Percentiles rank a stretch among this genome's conserved stretches.
Conservation (phyloP, 2,113 vertebrate species). For the Anolis sagrei region DNA sequence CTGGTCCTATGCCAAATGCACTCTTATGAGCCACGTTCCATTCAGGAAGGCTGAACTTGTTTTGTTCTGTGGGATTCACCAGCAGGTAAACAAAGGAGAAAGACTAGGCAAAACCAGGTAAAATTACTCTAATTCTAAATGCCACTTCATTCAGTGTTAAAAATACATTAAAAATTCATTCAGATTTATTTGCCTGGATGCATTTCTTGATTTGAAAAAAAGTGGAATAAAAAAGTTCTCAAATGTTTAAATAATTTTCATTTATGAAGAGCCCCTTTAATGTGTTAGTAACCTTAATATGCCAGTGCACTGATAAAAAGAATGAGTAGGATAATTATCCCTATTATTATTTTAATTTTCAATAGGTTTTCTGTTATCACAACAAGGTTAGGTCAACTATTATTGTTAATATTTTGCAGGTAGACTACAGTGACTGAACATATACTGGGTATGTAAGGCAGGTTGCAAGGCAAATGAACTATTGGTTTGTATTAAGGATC, state of each 20-base stretch:
- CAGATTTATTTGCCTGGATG: neutral
- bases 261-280: neutral
- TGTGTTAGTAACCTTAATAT: conserved; percentile 5
- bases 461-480: neutral
- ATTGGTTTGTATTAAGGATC: neutral
- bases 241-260: neutral
- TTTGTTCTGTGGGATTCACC: conserved; percentile 42
- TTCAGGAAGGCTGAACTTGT: neutral
- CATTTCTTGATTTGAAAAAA: neutral
- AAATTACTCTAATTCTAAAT: neutral
- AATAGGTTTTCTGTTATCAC: neutral
- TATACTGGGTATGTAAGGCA: neutral
- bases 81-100: conserved; percentile 47
- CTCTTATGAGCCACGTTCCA: conserved; percentile 7
- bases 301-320: neutral
- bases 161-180: neutral
- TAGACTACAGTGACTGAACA: neutral
- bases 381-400: no score
- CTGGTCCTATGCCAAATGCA: conserved; percentile 7
- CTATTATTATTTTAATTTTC: neutral
- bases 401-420: neutral
- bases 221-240: neutral
- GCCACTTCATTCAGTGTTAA: neutral
- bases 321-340: neutral
- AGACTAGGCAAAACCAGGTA: neutral